Conservation (phyloP, 2,888 invertebrate genomes). For the Gastrophysa polygoni region DNA sequence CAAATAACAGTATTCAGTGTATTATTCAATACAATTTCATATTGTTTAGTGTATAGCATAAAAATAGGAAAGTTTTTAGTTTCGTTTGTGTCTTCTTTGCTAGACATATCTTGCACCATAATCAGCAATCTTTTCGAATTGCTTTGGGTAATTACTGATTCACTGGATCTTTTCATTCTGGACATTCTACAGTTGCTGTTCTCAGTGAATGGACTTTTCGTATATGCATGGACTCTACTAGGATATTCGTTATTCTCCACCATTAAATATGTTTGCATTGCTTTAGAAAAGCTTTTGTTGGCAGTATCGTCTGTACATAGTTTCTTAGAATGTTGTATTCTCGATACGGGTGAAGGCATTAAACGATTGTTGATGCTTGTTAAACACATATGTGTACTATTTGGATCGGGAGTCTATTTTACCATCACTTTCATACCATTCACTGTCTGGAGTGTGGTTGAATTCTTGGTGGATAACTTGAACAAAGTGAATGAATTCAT, state of each 20-base stretch:
- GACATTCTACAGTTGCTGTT: conserved; percentile 36
- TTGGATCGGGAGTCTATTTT: conserved; percentile 51
- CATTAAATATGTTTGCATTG: not conserved
- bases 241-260: not conserved
- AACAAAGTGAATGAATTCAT: not conserved
- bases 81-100: conserved; percentile 20
- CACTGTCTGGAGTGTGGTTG: conserved; percentile 9
- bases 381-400: conserved; percentile 44
- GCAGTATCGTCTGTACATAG: not conserved
- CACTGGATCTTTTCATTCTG: conserved; percentile 41
- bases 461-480: not conserved
- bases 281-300: not conserved
- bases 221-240: conserved; percentile 11
- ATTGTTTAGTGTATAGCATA: conserved; percentile 37
- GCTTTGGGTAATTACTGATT: conserved; percentile 41
- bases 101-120: conserved; percentile 20
- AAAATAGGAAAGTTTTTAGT: conserved; percentile 45
- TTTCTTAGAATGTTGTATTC: conserved; percentile 7
- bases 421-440: conserved; percentile 45
- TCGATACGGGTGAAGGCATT: conserved; percentile 18
- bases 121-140: conserved; percentile 23
- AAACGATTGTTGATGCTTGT: conserved; percentile 34
- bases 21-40: conserved; percentile 22
- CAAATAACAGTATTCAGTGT: not conserved
- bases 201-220: conserved; percentile 1